phyloP scores from a whole-genome alignment of 2,888 invertebrate species.

The Apamea monoglypha region DNA sequence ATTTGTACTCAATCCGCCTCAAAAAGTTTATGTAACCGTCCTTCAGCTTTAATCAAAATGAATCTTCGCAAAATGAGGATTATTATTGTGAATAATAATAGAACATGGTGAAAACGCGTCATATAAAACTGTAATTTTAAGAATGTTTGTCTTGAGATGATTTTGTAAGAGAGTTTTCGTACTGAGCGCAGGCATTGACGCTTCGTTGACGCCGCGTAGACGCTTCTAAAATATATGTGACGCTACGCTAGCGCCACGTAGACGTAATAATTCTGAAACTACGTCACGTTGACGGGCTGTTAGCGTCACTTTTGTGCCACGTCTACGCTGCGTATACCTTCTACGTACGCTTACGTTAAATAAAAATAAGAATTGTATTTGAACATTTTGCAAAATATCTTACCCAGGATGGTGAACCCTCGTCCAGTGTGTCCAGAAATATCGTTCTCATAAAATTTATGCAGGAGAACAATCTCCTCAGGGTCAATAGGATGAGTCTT shows the following conservation, averaged over 20 bases:
- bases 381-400: constrained; percentile 14
- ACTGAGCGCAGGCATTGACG: background rate
- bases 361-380: background rate
- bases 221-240: background rate
- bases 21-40: background rate
- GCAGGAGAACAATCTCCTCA: constrained; percentile 87
- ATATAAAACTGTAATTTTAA: background rate
- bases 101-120: background rate
- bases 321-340: background rate
- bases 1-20: background rate
- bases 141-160: background rate
- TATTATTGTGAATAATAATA: background rate
- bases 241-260: background rate
- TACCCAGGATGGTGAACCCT: constrained; percentile 90
- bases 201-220: background rate
- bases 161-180: background rate
- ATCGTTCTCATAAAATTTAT: constrained; percentile 85
- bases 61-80: background rate
- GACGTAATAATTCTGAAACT: no score
- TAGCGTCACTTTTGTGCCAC: background rate
- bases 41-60: background rate
- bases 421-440: constrained; percentile 91
- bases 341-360: background rate
- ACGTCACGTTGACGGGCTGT: background rate
- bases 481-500: constrained; percentile 81